These are phyloP conservation scores for Norana najaformis DNA, from an alignment of 2,888 invertebrate genomes.

Conservation along the genomic window DNA sequence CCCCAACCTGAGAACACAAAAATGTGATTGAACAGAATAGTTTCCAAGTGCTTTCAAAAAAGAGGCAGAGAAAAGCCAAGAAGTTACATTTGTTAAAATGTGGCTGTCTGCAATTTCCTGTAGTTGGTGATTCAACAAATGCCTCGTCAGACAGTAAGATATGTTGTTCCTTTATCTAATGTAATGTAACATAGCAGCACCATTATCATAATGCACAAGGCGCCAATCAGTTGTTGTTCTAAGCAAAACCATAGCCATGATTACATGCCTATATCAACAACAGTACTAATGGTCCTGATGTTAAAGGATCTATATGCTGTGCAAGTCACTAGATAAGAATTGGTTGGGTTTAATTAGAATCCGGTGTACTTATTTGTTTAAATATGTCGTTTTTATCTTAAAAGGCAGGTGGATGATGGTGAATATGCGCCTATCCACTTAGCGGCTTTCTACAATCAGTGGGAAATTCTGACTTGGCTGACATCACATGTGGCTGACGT, in stretches of 20 bases:
- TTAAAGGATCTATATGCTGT: background rate
- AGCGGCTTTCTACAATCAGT: background rate
- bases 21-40: no score
- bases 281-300: background rate
- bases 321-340: no score
- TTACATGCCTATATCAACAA: background rate
- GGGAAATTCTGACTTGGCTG: background rate
- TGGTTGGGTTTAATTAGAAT: background rate
- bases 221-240: background rate
- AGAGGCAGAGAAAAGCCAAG: background rate
- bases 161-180: no score
- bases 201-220: background rate
- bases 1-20: no score
- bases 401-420: background rate
- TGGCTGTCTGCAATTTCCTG: background rate
- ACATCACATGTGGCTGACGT: conserved; percentile 51
- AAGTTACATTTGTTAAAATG: no score
- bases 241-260: background rate
- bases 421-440: background rate
- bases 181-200: background rate
- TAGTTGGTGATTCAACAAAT: background rate
- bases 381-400: background rate
- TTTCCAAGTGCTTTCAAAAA: no score
- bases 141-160: background rate
- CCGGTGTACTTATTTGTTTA: background rate